Evolutionary conservation across 2,113 vertebrate species (phyloP).

Genomic region (Zootoca vivipara): DNA sequence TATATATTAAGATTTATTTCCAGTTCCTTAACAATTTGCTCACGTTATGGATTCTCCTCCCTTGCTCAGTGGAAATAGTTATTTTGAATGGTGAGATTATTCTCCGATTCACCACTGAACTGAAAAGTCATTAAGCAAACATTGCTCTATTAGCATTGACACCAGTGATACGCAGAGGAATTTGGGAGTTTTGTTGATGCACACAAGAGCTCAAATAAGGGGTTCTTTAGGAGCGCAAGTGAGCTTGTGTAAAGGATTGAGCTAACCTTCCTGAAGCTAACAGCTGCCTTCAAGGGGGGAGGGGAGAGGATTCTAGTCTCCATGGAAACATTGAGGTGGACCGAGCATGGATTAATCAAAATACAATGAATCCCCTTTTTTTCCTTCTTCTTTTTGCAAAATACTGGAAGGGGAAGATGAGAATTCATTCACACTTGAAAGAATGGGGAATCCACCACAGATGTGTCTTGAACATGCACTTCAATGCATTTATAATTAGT

Average conservation of each 20-base stretch:
- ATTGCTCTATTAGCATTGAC: constrained; percentile 55
- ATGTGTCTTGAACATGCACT: constrained; percentile 47
- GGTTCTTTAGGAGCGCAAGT: constrained; percentile 63
- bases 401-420: constrained; percentile 58
- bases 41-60: not conserved
- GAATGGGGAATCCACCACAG: constrained; percentile 67
- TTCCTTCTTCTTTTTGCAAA: constrained; percentile 67
- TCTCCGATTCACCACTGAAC: constrained; percentile 28
- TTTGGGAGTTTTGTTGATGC: constrained; percentile 70
- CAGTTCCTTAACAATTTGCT: not conserved
- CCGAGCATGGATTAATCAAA: constrained; percentile 84
- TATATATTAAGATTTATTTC: not conserved
- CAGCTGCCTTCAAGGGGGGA: constrained; percentile 71
- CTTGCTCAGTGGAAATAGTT: constrained; percentile 14
- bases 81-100: constrained; percentile 5
- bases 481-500: constrained; percentile 61
- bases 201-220: constrained; percentile 72
- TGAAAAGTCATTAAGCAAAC: constrained; percentile 71
- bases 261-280: constrained; percentile 70
- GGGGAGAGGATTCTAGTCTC: constrained; percentile 76
- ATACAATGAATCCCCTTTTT: constrained; percentile 73
- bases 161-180: constrained; percentile 57
- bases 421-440: constrained; percentile 67
- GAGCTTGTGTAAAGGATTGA: constrained; percentile 64
- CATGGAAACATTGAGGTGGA: constrained; percentile 80